A percentile compares a stretch with the other conserved stretches of the same genome.
phyloP scores from a whole-genome alignment of 2,888 invertebrate genomes.

The Melolontha melolontha region DNA sequence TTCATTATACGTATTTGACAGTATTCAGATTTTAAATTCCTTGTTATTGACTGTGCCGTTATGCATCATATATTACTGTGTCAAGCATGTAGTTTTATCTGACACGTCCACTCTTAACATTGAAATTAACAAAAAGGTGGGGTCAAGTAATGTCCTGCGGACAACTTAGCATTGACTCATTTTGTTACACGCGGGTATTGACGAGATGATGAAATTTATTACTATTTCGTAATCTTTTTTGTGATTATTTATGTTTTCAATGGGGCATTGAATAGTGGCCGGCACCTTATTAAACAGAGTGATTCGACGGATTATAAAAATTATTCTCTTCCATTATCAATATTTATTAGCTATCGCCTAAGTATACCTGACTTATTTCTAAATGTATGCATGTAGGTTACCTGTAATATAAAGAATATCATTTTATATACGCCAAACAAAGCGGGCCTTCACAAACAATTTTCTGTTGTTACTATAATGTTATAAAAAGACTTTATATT shows the following conservation, averaged over 20 bases:
- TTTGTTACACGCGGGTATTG: conserved; percentile 12
- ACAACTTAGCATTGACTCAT: conserved; percentile 19
- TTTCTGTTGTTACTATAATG: too few relatives aligned
- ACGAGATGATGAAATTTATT: conserved; percentile 30
- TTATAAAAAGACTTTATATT: too few relatives aligned
- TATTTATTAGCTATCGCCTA: background rate
- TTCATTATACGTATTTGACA: conserved; percentile 14
- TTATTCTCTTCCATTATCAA: conserved; percentile 23
- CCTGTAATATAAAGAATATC: background rate
- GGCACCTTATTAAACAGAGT: conserved; percentile 26
- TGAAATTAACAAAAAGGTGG: conserved; percentile 33
- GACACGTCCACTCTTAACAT: conserved; percentile 33
- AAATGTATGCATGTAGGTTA: conserved; percentile 9
- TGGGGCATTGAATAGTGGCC: conserved; percentile 14
- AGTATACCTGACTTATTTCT: too few relatives aligned
- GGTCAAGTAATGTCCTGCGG: conserved; percentile 36
- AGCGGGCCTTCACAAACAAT: too few relatives aligned
- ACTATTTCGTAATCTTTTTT: conserved; percentile 29
- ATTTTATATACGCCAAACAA: too few relatives aligned
- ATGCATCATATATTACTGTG: conserved; percentile 30
- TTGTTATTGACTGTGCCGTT: conserved; percentile 30
- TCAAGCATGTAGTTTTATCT: conserved; percentile 31
- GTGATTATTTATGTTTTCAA: conserved; percentile 23
- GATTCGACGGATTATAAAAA: conserved; percentile 32
- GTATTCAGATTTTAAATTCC: conserved; percentile 20